Evolutionary conservation across 2,888 invertebrate species (phyloP).

Genomic region (Tenthredo livida): DNA sequence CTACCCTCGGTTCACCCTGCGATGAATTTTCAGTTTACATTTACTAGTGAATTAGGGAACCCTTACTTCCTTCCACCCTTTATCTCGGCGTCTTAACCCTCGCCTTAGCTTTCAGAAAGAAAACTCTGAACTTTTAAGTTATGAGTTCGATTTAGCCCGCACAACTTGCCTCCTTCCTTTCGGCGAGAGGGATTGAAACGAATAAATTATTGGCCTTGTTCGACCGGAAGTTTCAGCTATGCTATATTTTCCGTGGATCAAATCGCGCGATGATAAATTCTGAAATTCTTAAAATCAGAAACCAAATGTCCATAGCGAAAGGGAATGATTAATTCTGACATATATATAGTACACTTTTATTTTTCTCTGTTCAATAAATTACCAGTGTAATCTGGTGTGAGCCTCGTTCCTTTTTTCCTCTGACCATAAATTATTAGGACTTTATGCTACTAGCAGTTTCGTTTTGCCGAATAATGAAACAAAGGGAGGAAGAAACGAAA

Average conservation of each 20-base stretch:
- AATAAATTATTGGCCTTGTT: slow-evolving; percentile 19
- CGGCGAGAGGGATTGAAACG: not conserved
- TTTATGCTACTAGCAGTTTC: not conserved
- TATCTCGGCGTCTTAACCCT: not conserved
- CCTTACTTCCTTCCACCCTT: not conserved
- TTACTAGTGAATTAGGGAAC: slow-evolving; percentile 2
- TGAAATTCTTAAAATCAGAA: not conserved
- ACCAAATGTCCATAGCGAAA: not conserved
- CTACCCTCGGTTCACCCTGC: not conserved
- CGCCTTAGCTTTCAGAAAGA: not conserved
- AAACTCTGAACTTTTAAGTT: not conserved
- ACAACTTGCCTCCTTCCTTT: not conserved
- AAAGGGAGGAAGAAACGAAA: not conserved
- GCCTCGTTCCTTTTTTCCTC: not conserved
- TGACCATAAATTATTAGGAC: not conserved
- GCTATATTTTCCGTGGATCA: not conserved
- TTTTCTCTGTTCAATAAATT: not conserved
- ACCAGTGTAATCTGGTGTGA: not conserved
- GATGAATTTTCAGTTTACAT: slow-evolving; percentile 15
- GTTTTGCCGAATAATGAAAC: not conserved
- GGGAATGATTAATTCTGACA: not conserved
- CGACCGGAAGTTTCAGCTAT: not conserved
- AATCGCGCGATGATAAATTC: not conserved
- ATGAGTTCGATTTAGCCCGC: not conserved
- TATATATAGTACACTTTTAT: not conserved